Evolutionary conservation across 2,888 invertebrate species (phyloP), one percentile per base, ranked within the genome.

Genomic region (Tridacna crocea): DNA sequence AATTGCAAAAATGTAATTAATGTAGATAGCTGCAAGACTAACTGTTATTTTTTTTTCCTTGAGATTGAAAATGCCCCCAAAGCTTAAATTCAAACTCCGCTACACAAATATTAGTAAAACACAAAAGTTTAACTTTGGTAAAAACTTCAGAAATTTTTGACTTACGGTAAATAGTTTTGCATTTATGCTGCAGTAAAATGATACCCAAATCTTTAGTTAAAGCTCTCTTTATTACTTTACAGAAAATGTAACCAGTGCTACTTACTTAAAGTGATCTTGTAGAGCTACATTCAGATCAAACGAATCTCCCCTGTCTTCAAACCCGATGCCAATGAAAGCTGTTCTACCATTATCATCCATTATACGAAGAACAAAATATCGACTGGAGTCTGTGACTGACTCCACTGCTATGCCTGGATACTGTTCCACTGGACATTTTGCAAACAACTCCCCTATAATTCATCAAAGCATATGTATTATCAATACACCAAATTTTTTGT

Each of bases 281-380:
- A 99, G 95, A 60, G 99, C 97, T 47, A 99, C 99, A 95, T 99
- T 99, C 84, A 99, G 95, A 95, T 99, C 99, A 95, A 99, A 99
- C 72, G 99, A 99, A 95, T 99, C 99, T 27, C 99, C 98, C 89
- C 99, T 96, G 94, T 99, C 99, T 0, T 98, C 97, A 95, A 99
- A 99, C 17, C 99, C 99, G 77, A 99, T 96, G 0, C 99, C 99
- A 93, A 99, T 97, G 93, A 98, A 99, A 24, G 99, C 99, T 70
- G 95, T 94, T 81, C 95, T 94, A 96, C 98, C 98, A 95, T 97
- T 97, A 93, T 98, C 98, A 95, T 98, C 98, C 95, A 98, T 97
- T 92, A 99, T 97, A 93, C 97, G 96, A 72, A 99, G 95, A 46
- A 99, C 99, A 95, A 99, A 99, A 95, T 99, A 99, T 91, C 99